Base-by-base conservation (phyloP, 2,113 vertebrate genomes). In the Gymnocephalus cernua region DNA sequence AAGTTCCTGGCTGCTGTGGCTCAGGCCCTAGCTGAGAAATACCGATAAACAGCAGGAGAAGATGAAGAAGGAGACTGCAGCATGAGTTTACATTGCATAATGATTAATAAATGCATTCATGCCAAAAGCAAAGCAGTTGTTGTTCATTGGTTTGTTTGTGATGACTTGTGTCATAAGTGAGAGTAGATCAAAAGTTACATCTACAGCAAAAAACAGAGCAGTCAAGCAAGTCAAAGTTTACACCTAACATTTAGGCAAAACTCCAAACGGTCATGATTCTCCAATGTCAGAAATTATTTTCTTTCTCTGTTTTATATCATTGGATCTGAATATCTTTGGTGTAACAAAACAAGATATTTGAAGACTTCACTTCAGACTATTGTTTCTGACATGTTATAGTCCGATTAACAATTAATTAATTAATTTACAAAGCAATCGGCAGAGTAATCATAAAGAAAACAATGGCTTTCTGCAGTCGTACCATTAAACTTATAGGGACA, bases 1-100 rank as follows among this genome's bases (percentile, higher is more conserved):
- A 95, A 95, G 84, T 95, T 95, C 81, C 82, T 95, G 53, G 74
- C 83, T 18, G 67, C 72, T 1, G 0, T 95, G 87, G 53, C 93
- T 73, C 80, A 67, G 7, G 91, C 92, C 21, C 79, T 95, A 62
- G 3, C 92, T 65, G 94, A 94, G 77, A 94, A 93, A 65, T 95
- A 94, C 89, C 53, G 94, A 83, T 94, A 88, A 92, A 47, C 59
- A 47, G 16, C 54, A 68, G 69, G 27, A 67, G 18, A 21, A 32
- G 47, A 32, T 8, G 45, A 18, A 11, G 45, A 18, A 11, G 35
- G n/a, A 25, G 2, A 5, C 38, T 23, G 47, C 65, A 67, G 65
- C 27, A 67, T 14, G 65, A 35, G 25, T 12, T 64, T 9, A 15
- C 61, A 3, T 13, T 45, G 61, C 38, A 64, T 9, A 23, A 23